Evolutionary conservation across 2,797 vertebrate genomes (phyloP).

Genomic region (Ammospiza maritima): DNA sequence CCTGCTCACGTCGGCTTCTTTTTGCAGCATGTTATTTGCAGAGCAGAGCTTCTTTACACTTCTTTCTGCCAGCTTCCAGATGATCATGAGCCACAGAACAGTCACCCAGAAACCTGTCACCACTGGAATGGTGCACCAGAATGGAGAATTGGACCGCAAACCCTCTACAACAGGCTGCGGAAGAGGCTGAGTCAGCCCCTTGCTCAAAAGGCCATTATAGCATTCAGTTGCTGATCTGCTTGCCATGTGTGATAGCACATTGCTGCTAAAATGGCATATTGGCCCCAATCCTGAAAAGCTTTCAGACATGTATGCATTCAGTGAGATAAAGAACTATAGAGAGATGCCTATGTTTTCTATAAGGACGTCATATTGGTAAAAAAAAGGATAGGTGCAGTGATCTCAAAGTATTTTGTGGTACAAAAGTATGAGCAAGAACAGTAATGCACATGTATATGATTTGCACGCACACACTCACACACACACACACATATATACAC

Average conservation of each 20-base stretch:
- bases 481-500: neutral
- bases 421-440: neutral
- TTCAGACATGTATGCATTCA: slow-evolving; percentile 56
- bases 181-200: slow-evolving; percentile 66
- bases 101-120: slow-evolving; percentile 72
- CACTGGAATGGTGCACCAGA: slow-evolving; percentile 60
- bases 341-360: slow-evolving; percentile 16
- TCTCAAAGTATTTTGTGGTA: neutral
- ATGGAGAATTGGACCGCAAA: slow-evolving; percentile 46
- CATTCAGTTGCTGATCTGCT: slow-evolving; percentile 53
- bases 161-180: slow-evolving; percentile 30
- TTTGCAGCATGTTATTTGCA: slow-evolving; percentile 63
- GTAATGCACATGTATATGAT: neutral
- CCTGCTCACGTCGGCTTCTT: slow-evolving; percentile 53
- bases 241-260: slow-evolving; percentile 67
- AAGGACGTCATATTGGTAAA: neutral
- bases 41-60: slow-evolving; percentile 66
- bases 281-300: slow-evolving; percentile 63
- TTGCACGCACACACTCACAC: neutral
- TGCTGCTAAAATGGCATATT: slow-evolving; percentile 67
- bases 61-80: slow-evolving; percentile 68
- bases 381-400: slow-evolving; percentile 9
- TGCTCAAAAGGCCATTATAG: slow-evolving; percentile 64
- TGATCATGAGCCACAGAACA: slow-evolving; percentile 68
- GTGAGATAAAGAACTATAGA: slow-evolving; percentile 44